Evolutionary conservation across 1,140 invertebrate genomes (phyloP), one percentile per base, ranked within the genome.

Genomic region (Drosophila azteca): DNA sequence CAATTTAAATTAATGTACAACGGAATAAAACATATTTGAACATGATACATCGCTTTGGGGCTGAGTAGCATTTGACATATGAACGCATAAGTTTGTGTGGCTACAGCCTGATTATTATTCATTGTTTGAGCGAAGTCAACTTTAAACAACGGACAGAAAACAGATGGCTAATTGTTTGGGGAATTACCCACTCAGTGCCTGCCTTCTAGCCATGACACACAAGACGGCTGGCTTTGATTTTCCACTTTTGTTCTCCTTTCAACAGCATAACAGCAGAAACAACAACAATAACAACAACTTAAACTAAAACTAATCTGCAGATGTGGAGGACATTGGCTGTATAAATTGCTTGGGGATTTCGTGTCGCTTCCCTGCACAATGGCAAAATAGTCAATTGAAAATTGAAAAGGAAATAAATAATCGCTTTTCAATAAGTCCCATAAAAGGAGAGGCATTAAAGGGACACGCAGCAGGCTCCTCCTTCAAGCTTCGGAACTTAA

Each of bases 301-400:
- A 6, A 57, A 45, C 50, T 58, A 67, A 78, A 78, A 76, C 76
- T 78, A 76, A 76, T 76, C 76, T 63, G 39, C 52, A 76, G 67
- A 66, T 62, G 72, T 61, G 49, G 41, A 52, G 41, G 52, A 67
- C 74, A 75, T 78, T 75, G 72, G 63, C 58, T 71, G 43, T 76
- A 74, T 77, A 79, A 79, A 79, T 79, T 79, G 77, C 64, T 79
- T 79, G 55, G 74, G 77, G 77, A 77, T 68, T 67, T 79, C 55
- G 48, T 64, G 41, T 67, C 22, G 67, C 48, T 13, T 54, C 17
- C 29, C 61, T 45, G 59, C 55, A 72, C 59, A 68, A 55, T 48
- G 48, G 62, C 46, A 44, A 63, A 44, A 75, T 65, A 58, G 52
- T 49, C 60, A 62, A 73, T 74, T 70, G 71, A 62, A 72, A n/a